Evolutionary conservation across 2,797 vertebrate genomes (phyloP).

Genomic region (Cichlasoma orientale): DNA sequence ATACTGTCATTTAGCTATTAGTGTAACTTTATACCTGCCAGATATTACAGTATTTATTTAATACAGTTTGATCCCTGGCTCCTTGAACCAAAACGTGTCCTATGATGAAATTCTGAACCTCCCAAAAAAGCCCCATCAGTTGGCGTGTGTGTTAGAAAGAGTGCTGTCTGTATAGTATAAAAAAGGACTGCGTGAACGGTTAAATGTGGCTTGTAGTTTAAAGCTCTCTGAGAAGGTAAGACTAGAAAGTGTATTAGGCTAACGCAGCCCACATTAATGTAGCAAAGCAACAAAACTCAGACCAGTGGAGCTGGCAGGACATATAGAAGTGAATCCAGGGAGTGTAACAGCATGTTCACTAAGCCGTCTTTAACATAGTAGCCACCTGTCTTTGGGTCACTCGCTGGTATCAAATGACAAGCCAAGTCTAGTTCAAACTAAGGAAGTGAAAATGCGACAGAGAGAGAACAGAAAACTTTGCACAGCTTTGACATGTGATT

Average conservation of each 20-base stretch:
- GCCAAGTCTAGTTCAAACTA: slow-evolving; percentile 29
- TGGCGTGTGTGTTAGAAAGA: not conserved
- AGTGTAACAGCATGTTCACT: not conserved
- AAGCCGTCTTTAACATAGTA: not conserved
- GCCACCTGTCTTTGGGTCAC: slow-evolving; percentile 39
- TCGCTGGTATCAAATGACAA: slow-evolving; percentile 45
- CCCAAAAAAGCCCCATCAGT: not conserved
- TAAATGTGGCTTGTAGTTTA: not conserved
- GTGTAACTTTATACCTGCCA: not conserved
- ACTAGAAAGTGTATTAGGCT: not conserved
- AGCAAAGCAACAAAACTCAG: not conserved
- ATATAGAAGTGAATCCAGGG: slow-evolving; percentile 22
- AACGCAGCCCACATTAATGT: not conserved
- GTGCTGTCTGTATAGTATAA: not conserved
- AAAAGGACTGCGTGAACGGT: not conserved
- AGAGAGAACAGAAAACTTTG: not conserved
- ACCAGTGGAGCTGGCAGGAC: not conserved
- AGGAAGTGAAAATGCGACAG: slow-evolving; percentile 21
- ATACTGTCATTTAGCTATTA: too few relatives aligned
- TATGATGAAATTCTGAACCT: not conserved
- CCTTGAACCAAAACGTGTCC: not conserved
- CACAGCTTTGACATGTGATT: not conserved
- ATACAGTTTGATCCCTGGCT: not conserved
- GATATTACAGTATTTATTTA: not conserved
- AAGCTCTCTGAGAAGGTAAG: not conserved